Evolutionary conservation across 1,140 invertebrate genomes (phyloP).

Genomic region (Drosophila willistoni): DNA sequence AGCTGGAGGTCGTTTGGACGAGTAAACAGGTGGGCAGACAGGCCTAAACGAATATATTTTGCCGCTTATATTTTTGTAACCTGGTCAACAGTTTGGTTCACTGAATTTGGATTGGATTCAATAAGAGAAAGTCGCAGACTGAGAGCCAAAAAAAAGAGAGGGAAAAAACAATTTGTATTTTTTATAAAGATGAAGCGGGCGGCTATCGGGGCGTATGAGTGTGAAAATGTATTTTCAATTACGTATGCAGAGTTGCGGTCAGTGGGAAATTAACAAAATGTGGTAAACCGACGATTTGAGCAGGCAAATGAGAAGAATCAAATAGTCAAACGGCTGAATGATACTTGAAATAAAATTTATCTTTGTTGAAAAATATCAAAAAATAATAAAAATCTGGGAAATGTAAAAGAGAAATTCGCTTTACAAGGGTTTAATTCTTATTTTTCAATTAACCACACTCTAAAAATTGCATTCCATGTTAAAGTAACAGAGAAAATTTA

Average conservation of each 20-base stretch:
- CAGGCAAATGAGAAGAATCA: neutral
- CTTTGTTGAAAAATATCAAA: neutral
- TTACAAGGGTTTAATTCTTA: too few relatives aligned
- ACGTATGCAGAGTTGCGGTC: slow-evolving; percentile 46
- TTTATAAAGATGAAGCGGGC: slow-evolving; percentile 23
- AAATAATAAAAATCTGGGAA: too few relatives aligned
- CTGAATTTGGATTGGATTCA: slow-evolving; percentile 65
- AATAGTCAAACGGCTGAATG: neutral
- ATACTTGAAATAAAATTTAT: slow-evolving; percentile 2
- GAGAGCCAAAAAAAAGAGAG: slow-evolving; percentile 19
- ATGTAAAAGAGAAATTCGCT: too few relatives aligned
- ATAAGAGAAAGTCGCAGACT: neutral
- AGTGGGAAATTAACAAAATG: slow-evolving; percentile 26
- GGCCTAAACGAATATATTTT: slow-evolving; percentile 16
- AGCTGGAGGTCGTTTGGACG: neutral
- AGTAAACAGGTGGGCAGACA: slow-evolving; percentile 46
- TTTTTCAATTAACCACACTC: too few relatives aligned
- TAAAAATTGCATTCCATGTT: too few relatives aligned
- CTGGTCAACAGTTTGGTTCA: slow-evolving; percentile 52
- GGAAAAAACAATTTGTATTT: slow-evolving; percentile 70
- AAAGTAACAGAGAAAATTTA: too few relatives aligned
- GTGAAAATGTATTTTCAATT: slow-evolving; percentile 68
- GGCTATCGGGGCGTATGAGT: slow-evolving; percentile 28
- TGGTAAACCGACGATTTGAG: neutral
- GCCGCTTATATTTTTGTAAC: slow-evolving; percentile 49